Evolutionary conservation across 2,888 invertebrate species (phyloP).

Genomic region (Tridacna crocea): DNA sequence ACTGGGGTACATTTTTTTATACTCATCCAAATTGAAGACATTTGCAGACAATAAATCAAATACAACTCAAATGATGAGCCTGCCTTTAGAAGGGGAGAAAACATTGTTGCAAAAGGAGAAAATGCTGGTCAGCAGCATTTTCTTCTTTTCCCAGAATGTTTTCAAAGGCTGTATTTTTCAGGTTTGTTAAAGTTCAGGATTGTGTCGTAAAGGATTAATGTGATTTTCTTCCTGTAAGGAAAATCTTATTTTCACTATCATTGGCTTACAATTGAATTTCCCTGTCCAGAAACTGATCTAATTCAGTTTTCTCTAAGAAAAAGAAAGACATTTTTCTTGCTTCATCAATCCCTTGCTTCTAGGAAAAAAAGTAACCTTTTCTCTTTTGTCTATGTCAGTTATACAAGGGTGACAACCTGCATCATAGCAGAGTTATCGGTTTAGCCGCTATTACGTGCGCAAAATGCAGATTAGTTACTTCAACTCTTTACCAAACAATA

Average conservation of each 20-base stretch:
- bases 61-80: too few relatives aligned
- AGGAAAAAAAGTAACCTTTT: too few relatives aligned
- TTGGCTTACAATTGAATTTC: slow-evolving; percentile 26
- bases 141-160: neutral
- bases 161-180: neutral
- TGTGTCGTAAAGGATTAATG: neutral
- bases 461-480: too few relatives aligned
- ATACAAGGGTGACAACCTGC: too few relatives aligned
- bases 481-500: too few relatives aligned
- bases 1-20: too few relatives aligned
- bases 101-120: neutral
- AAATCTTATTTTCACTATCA: slow-evolving; percentile 7
- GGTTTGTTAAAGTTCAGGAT: neutral
- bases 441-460: too few relatives aligned
- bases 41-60: too few relatives aligned
- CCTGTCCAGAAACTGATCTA: slow-evolving; percentile 18
- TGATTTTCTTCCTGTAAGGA: neutral
- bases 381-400: too few relatives aligned
- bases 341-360: too few relatives aligned
- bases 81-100: neutral
- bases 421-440: too few relatives aligned
- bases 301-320: slow-evolving; percentile 9
- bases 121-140: neutral
- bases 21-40: too few relatives aligned
- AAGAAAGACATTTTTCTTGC: slow-evolving; percentile 9